Percentiles rank a stretch among this genome's conserved stretches.
Evolutionary conservation across 1,140 invertebrate species (phyloP).

Genomic region (Halictus rubicundus): DNA sequence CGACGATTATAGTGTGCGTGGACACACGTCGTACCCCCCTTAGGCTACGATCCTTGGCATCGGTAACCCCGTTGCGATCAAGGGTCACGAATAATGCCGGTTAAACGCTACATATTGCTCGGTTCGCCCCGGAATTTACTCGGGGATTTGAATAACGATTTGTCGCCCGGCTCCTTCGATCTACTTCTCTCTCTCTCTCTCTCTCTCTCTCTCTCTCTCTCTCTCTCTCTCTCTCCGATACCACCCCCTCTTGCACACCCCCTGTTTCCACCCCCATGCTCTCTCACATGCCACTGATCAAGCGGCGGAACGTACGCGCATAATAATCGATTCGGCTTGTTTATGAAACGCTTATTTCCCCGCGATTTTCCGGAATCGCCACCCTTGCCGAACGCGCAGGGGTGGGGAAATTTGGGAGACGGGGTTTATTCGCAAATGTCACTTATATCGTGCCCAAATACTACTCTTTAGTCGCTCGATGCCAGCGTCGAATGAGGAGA

Average conservation of each 20-base stretch:
- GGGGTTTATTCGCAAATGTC: no score
- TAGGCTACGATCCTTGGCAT: conserved; percentile 44
- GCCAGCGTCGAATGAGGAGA: no score
- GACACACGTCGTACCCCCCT: not conserved
- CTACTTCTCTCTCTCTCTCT: not conserved
- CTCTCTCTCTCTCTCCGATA: not conserved
- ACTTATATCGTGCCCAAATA: no score
- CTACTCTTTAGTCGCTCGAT: no score
- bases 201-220: not conserved
- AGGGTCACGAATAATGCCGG: conserved; percentile 67
- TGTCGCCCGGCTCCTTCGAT: conserved; percentile 36
- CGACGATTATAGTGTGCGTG: conserved; percentile 16
- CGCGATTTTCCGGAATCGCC: not conserved
- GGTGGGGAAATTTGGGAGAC: no score
- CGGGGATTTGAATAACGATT: conserved; percentile 69
- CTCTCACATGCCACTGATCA: not conserved
- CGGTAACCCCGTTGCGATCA: conserved; percentile 50
- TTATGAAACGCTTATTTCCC: not conserved
- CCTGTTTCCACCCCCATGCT: no score
- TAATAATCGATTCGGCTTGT: not conserved
- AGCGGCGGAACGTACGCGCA: not conserved
- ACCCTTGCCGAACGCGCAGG: no score
- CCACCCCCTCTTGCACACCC: not conserved
- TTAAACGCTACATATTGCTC: conserved; percentile 73
- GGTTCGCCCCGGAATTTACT: conserved; percentile 62